Conservation (phyloP, 2,113 vertebrate genomes). For the Scophthalmus maximus region DNA sequence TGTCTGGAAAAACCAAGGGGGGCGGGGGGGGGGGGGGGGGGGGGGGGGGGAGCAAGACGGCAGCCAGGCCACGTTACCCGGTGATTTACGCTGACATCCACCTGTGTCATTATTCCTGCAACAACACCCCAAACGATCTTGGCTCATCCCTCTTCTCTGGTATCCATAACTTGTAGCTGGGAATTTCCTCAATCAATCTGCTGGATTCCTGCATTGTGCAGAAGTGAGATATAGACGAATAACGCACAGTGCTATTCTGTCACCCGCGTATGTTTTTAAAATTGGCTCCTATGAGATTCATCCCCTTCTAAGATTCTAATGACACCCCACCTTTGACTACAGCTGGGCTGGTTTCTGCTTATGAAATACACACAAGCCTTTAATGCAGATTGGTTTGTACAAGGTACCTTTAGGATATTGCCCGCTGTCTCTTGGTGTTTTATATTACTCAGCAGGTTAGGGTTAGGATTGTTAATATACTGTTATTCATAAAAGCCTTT, state of each 20-base stretch:
- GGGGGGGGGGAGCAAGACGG: too few species aligned
- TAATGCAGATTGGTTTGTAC: conserved; percentile 62
- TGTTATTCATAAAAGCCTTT: conserved; percentile 51
- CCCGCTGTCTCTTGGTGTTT: conserved; percentile 45
- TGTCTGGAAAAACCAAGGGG: conserved; percentile 30
- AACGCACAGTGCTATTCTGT: conserved; percentile 43
- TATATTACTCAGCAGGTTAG: conserved; percentile 61
- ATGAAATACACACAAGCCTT: conserved; percentile 44
- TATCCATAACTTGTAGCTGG: conserved; percentile 48
- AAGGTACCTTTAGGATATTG: conserved; percentile 49
- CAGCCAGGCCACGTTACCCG: neutral
- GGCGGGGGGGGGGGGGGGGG: neutral
- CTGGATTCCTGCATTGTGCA: conserved; percentile 38
- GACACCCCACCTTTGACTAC: conserved; percentile 36
- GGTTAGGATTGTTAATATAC: conserved; percentile 55
- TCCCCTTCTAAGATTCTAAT: conserved; percentile 49
- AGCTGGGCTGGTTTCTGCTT: conserved; percentile 46
- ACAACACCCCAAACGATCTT: conserved; percentile 47
- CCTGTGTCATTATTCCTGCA: conserved; percentile 55
- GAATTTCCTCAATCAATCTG: conserved; percentile 61
- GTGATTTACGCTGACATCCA: conserved; percentile 54
- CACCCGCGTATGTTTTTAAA: conserved; percentile 64
- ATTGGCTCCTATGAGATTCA: conserved; percentile 60
- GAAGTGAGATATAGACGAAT: conserved; percentile 45
- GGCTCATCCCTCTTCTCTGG: conserved; percentile 49